Evolutionary conservation across 2,888 invertebrate species (phyloP).

Genomic region (Thalpophila matura): DNA sequence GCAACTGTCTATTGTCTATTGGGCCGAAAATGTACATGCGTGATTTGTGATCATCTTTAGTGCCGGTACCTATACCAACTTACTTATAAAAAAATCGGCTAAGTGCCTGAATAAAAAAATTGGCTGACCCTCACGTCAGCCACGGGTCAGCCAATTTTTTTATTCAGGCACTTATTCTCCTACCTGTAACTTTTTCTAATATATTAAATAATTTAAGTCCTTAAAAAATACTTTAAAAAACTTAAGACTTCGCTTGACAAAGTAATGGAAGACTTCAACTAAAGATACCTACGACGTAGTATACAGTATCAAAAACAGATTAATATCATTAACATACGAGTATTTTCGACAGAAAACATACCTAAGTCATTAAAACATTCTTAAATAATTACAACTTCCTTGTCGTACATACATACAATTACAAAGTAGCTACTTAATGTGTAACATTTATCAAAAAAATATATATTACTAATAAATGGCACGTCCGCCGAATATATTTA

Average conservation of each 20-base stretch:
- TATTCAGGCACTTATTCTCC: too few species aligned
- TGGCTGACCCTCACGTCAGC: too few species aligned
- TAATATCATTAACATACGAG: conserved; percentile 9
- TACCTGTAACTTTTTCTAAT: too few species aligned
- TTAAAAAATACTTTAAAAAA: too few species aligned
- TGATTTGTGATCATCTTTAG: too few species aligned
- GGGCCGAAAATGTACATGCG: too few species aligned
- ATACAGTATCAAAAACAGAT: not conserved
- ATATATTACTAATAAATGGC: conserved; percentile 17
- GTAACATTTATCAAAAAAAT: conserved; percentile 42
- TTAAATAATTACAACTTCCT: conserved; percentile 57
- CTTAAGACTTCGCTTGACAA: conserved; percentile 17
- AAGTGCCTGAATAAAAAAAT: too few species aligned
- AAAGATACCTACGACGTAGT: conserved; percentile 30
- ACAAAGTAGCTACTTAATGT: conserved; percentile 39
- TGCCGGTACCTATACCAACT: too few species aligned
- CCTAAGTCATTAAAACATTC: conserved; percentile 44
- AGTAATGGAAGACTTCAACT: conserved; percentile 51
- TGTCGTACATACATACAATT: conserved; percentile 39
- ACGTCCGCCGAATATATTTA: conserved; percentile 16
- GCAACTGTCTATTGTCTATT: too few species aligned
- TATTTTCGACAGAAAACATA: conserved; percentile 32
- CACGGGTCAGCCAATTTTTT: too few species aligned
- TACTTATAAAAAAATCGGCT: too few species aligned
- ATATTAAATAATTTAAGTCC: too few species aligned